phyloP scores from a whole-genome alignment of 2,888 invertebrate species.

The Euphydryas editha region DNA sequence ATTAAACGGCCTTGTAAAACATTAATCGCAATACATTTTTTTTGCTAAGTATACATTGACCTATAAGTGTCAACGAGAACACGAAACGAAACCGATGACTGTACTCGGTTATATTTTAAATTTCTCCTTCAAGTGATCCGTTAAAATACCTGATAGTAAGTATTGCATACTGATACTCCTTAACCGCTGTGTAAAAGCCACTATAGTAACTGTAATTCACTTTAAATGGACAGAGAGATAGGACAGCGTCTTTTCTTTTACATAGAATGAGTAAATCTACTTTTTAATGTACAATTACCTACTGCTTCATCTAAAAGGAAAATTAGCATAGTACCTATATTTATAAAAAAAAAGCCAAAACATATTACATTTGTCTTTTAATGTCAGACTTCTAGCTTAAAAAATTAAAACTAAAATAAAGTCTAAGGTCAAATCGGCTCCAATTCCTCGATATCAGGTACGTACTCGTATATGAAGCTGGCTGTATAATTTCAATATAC shows the following conservation, averaged over 20 bases:
- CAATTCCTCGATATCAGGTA: too few relatives aligned
- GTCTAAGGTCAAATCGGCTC: too few relatives aligned
- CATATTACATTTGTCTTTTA: too few relatives aligned
- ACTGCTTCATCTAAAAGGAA: neutral
- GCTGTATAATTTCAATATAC: too few relatives aligned
- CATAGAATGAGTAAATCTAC: slow-evolving; percentile 29
- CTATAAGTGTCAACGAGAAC: slow-evolving; percentile 63
- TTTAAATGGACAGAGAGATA: slow-evolving; percentile 50
- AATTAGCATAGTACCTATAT: neutral
- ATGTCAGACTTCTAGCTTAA: too few relatives aligned
- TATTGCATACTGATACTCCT: slow-evolving; percentile 34
- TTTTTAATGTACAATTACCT: slow-evolving; percentile 23
- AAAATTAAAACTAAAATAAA: too few relatives aligned
- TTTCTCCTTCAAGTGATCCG: slow-evolving; percentile 53
- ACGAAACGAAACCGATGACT: slow-evolving; percentile 61
- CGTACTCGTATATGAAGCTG: too few relatives aligned
- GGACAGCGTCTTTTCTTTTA: slow-evolving; percentile 46
- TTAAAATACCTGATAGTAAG: slow-evolving; percentile 49
- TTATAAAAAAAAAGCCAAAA: too few relatives aligned
- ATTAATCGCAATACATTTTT: slow-evolving; percentile 1
- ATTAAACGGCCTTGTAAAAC: neutral
- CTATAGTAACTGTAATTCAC: slow-evolving; percentile 55
- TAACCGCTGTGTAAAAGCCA: slow-evolving; percentile 48
- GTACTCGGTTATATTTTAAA: slow-evolving; percentile 51
- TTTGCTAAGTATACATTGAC: slow-evolving; percentile 73